Percentiles rank a stretch among this genome's conserved stretches.
phyloP scores from a whole-genome alignment of 2,888 invertebrate species.

The Leuctra nigra region DNA sequence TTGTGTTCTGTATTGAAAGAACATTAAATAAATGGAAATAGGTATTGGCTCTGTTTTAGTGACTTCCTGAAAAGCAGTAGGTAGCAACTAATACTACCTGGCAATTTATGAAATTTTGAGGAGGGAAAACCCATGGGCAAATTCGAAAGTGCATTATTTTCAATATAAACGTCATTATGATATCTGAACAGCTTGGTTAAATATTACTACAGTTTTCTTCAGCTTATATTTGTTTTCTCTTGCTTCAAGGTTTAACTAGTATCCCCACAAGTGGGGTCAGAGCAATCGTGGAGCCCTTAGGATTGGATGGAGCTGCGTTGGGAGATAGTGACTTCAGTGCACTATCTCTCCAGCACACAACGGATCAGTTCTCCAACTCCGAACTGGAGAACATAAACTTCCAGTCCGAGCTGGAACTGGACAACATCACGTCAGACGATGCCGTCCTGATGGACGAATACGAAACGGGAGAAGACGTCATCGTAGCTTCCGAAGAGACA shows the following conservation, averaged over 20 bases:
- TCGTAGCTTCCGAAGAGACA: constrained; percentile 21
- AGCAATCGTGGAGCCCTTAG: constrained; percentile 37
- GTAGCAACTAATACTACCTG: no score
- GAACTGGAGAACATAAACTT: constrained; percentile 42
- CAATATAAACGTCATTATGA: no score
- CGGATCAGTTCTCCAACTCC: constrained; percentile 33
- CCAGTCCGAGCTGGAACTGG: constrained; percentile 42
- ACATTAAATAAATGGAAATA: no score
- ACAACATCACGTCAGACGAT: constrained; percentile 36
- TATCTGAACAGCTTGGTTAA: no score
- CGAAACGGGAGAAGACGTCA: constrained; percentile 20
- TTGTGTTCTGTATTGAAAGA: no score
- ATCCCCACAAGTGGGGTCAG: constrained; percentile 30
- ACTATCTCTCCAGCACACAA: constrained; percentile 33
- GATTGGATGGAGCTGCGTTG: constrained; percentile 35
- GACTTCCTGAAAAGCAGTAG: no score
- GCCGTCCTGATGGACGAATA: constrained; percentile 20
- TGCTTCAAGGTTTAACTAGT: constrained; percentile 23
- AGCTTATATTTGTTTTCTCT: not conserved
- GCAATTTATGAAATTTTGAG: no score
- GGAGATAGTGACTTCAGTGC: constrained; percentile 37
- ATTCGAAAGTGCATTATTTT: no score
- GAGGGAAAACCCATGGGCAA: no score
- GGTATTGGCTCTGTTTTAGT: no score
- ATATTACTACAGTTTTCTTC: no score